phyloP scores from a whole-genome alignment of 2,888 invertebrate genomes.

The Meiosimyza platycephala region DNA sequence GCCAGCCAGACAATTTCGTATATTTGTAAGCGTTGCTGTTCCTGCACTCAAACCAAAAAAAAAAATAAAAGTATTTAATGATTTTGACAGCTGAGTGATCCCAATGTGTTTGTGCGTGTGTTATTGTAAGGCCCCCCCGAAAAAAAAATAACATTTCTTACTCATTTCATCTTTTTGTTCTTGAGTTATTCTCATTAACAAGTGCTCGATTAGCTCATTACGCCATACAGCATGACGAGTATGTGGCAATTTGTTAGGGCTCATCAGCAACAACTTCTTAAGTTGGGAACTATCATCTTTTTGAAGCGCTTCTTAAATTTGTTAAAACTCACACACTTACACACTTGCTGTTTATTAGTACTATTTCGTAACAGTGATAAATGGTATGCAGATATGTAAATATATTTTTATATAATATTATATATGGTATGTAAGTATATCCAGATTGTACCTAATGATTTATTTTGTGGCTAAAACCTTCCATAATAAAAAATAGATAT shows the following conservation, averaged over 20 bases:
- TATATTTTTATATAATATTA: no score
- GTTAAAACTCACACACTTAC: no score
- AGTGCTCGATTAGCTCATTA: constrained; percentile 30
- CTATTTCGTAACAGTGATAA: no score
- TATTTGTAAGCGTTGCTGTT: constrained; percentile 20
- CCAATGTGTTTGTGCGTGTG: not conserved
- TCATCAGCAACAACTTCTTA: constrained; percentile 11
- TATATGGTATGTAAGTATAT: no score
- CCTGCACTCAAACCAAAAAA: constrained; percentile 7
- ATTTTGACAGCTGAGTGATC: constrained; percentile 63
- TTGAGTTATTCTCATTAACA: constrained; percentile 21
- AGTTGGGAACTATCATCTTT: not conserved
- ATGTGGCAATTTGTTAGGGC: constrained; percentile 18
- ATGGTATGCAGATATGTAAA: no score
- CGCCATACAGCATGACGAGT: constrained; percentile 15
- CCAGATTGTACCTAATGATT: no score
- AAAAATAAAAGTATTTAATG: constrained; percentile 45
- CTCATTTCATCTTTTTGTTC: not conserved
- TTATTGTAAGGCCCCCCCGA: no score
- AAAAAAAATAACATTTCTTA: constrained; percentile 4
- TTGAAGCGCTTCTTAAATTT: no score
- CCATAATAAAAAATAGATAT: no score
- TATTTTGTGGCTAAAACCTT: no score
- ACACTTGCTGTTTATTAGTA: no score
- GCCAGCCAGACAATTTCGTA: not conserved